Percentiles rank a stretch among this genome's conserved stretches.
These are phyloP conservation scores for Achlya flavicornis DNA, from an alignment of 2,888 invertebrate species.

Conservation along the genomic window DNA sequence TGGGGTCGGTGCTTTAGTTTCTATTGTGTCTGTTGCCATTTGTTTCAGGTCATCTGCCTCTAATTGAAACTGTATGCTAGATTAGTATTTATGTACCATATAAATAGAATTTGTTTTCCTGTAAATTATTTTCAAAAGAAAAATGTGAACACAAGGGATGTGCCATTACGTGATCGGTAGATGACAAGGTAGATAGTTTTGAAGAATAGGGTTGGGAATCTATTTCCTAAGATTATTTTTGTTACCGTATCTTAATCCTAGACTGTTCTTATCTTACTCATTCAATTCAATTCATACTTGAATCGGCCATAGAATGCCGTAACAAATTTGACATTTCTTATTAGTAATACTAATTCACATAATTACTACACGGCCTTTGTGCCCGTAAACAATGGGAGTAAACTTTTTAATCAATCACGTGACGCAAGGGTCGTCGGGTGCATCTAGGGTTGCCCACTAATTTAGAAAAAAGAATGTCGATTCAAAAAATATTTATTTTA, in stretches of 20 bases:
- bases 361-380: constrained; percentile 61
- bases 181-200: too few species aligned
- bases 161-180: too few species aligned
- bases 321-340: constrained; percentile 44
- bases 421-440: constrained; percentile 42
- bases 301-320: constrained; percentile 5
- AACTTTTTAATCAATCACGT: constrained; percentile 75
- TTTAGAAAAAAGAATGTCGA: neutral
- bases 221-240: neutral
- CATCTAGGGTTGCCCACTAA: constrained; percentile 44
- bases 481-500: too few species aligned
- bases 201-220: neutral
- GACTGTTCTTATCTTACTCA: too few species aligned
- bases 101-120: neutral
- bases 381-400: constrained; percentile 67
- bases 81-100: neutral
- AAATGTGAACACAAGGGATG: too few species aligned
- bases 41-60: constrained; percentile 33
- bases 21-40: constrained; percentile 26
- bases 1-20: constrained; percentile 34
- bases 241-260: neutral
- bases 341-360: constrained; percentile 52
- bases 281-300: too few species aligned
- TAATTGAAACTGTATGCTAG: constrained; percentile 19
- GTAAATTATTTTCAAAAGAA: neutral